These are phyloP conservation scores for Anguilla pacifica DNA, from an alignment of 2,797 vertebrate species.

Conservation along the genomic window DNA sequence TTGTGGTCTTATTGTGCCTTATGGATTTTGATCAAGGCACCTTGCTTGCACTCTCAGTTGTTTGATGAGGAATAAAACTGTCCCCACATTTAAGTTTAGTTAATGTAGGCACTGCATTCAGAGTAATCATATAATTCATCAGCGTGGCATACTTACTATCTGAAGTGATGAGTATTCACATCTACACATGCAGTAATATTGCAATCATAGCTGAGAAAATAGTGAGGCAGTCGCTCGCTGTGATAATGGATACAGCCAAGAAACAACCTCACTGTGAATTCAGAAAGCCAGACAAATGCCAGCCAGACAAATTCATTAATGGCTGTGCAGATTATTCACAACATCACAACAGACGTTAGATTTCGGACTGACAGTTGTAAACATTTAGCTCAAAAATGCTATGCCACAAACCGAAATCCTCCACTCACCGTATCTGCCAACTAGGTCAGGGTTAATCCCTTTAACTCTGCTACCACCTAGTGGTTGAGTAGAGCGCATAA, in stretches of 20 bases:
- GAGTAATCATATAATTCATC: background rate
- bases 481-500: background rate
- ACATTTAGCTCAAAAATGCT: background rate
- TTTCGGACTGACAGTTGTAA: background rate
- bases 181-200: background rate
- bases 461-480: conserved; percentile 7
- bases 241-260: background rate
- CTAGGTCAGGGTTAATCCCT: background rate
- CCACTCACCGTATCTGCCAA: background rate
- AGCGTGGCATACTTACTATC: background rate
- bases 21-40: background rate
- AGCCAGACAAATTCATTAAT: background rate
- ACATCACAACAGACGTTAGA: background rate
- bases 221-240: background rate
- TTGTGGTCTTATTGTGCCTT: background rate
- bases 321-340: background rate
- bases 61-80: background rate
- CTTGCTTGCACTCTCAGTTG: background rate
- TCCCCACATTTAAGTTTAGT: background rate
- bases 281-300: background rate
- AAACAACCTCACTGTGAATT: background rate
- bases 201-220: background rate
- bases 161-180: background rate
- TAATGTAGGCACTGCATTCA: background rate
- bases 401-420: background rate